Evolutionary conservation across 2,113 vertebrate genomes (phyloP), one percentile per base, ranked within the genome.

Genomic region (Tretioscincus oriximinensis): DNA sequence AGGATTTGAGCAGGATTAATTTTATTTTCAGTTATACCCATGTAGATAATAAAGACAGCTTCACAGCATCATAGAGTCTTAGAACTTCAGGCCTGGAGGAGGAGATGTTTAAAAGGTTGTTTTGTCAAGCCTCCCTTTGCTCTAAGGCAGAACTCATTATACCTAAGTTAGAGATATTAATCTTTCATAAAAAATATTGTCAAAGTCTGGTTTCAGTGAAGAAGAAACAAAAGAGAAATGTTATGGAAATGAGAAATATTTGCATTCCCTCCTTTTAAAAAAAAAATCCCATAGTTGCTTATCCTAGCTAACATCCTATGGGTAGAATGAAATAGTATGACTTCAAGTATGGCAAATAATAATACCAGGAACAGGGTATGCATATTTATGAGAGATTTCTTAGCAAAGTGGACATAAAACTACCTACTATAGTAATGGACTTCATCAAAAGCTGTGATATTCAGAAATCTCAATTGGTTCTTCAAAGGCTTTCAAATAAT

Each of bases 1-100:
- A 84, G 4, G 77, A 83, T 77, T 81, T 73, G 68, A 84, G 21
- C 54, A 54, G 16, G 20, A 83, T 84, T 88, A 6, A 47, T 84
- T 86, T 90, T 64, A 7, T 81, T 83, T 77, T 20, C 51, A 83
- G 6, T 18, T n/a, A 10, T 47, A 86, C 68, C 16, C 21, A 77
- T 9, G 67, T 64, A 35, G 47, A 77, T 31, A 84, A 81, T 65
- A 82, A n/a, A 73, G 64, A 68, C 58, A 63, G 47, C 82, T 80
- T 81, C 72, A 60, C 11, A 81, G 73, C n/a, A 5, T 75, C 73
- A 69, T 69, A n/a, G 73, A 76, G 51, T 81, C 51, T 76, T 60
- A 76, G 51, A 75, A 76, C 24, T 26, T 61, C 51, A 76, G 35
- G 65, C 20, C 66, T 24, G 9, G 20, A 75, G 51, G 29, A 70